A percentile compares a stretch with the other conserved stretches of the same genome.
These are phyloP conservation scores for Drosophila hydei DNA, from an alignment of 1,140 invertebrate species.

Conservation along the genomic window DNA sequence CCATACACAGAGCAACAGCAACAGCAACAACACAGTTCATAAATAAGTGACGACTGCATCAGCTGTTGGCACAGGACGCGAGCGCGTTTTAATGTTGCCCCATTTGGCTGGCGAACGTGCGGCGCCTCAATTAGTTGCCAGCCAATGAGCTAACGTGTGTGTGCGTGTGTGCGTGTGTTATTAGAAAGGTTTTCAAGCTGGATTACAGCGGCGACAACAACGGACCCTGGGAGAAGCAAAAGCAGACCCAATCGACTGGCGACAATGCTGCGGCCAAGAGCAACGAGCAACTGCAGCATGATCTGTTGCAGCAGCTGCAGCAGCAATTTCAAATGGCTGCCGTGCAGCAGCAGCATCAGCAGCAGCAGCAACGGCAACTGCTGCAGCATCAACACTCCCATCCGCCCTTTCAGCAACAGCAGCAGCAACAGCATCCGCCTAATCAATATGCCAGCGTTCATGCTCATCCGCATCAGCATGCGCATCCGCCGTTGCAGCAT, in stretches of 20 bases:
- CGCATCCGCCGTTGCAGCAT: conserved; percentile 79
- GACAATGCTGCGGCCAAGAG: conserved; percentile 20
- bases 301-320: conserved; percentile 68
- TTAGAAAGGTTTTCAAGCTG: conserved; percentile 63
- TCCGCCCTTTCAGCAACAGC: conserved; percentile 60
- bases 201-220: conserved; percentile 77
- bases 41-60: conserved; percentile 40
- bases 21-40: conserved; percentile 1
- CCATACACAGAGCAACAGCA: not conserved
- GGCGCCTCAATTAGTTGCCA: conserved; percentile 29
- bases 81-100: conserved; percentile 34
- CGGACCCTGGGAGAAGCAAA: conserved; percentile 79
- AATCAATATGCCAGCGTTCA: not conserved
- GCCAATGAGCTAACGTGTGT: not conserved
- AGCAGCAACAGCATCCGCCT: conserved; percentile 42
- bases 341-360: conserved; percentile 54
- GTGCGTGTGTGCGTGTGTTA: not conserved
- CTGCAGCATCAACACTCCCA: conserved; percentile 68
- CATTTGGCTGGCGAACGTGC: conserved; percentile 36
- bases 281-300: conserved; percentile 68
- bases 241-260: conserved; percentile 50
- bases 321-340: conserved; percentile 66
- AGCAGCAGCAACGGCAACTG: conserved; percentile 54
- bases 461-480: conserved; percentile 32
- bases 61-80: conserved; percentile 29